phyloP scores from a whole-genome alignment of 2,888 invertebrate species.

The Drosophila aldrichi region DNA sequence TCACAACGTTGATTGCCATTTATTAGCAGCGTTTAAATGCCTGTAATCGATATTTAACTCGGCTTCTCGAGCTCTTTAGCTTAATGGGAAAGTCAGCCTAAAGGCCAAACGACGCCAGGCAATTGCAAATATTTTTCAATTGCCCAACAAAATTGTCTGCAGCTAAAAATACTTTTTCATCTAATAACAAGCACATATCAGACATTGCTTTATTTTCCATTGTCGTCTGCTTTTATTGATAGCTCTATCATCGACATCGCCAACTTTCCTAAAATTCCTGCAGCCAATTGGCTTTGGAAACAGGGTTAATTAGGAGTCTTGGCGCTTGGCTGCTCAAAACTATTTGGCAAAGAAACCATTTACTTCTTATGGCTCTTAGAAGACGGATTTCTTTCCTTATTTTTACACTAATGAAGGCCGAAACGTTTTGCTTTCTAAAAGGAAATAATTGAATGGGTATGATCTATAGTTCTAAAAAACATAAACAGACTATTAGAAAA shows the following conservation, averaged over 20 bases:
- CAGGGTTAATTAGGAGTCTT: not conserved
- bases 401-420: not conserved
- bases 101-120: conserved; percentile 44
- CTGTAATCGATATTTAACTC: conserved; percentile 66
- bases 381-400: no score
- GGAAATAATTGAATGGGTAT: no score
- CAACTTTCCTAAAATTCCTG: not conserved
- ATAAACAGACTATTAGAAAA: no score
- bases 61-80: conserved; percentile 34
- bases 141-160: not conserved
- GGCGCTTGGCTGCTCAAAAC: not conserved
- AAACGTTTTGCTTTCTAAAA: no score
- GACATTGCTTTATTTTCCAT: not conserved
- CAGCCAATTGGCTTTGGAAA: not conserved
- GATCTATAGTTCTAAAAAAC: no score
- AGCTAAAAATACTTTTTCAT: not conserved
- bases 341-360: not conserved
- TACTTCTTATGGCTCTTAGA: not conserved
- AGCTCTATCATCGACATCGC: not conserved
- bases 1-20: conserved; percentile 72
- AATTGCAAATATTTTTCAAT: conserved; percentile 4
- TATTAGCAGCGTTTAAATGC: conserved; percentile 56
- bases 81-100: conserved; percentile 48
- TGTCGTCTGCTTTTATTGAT: not conserved
- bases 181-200: not conserved